phyloP scores from a whole-genome alignment of 2,888 invertebrate genomes.

The Agrenia bidenticulata region DNA sequence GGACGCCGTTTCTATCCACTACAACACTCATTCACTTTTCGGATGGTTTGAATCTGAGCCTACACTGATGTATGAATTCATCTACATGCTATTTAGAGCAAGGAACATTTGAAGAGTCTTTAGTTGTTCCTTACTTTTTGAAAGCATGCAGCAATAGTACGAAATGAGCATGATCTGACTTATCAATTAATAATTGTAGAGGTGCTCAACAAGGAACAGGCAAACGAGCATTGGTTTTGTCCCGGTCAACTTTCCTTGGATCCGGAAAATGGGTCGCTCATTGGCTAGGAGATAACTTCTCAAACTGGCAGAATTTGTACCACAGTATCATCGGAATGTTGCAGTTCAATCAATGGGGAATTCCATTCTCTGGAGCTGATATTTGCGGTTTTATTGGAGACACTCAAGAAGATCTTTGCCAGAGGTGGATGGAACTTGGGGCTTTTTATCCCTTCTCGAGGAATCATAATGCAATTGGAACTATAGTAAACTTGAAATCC shows the following conservation, averaged over 20 bases:
- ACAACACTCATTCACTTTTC: slow-evolving; percentile 55
- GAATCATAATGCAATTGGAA: slow-evolving; percentile 54
- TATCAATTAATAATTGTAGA: slow-evolving; percentile 18
- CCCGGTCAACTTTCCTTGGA: slow-evolving; percentile 75
- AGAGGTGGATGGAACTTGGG: slow-evolving; percentile 59
- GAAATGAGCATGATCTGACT: slow-evolving; percentile 38
- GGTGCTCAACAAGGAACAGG: slow-evolving; percentile 29
- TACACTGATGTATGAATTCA: slow-evolving; percentile 34
- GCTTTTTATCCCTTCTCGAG: slow-evolving; percentile 58
- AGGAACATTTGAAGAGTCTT: too few species aligned
- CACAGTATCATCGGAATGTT: slow-evolving; percentile 55
- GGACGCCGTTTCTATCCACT: slow-evolving; percentile 45
- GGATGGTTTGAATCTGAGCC: slow-evolving; percentile 53
- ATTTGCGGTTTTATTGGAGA: slow-evolving; percentile 54
- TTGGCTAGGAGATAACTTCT: slow-evolving; percentile 74
- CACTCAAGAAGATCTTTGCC: slow-evolving; percentile 61
- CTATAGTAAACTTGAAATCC: too few species aligned
- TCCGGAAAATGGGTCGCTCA: slow-evolving; percentile 73
- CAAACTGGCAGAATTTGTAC: slow-evolving; percentile 55
- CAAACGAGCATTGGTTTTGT: slow-evolving; percentile 73
- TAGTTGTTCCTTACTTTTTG: too few species aligned
- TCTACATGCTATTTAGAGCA: too few species aligned
- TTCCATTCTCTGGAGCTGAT: slow-evolving; percentile 54
- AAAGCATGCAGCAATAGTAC: too few species aligned
- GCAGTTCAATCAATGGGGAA: slow-evolving; percentile 56